Evolutionary conservation across 2,888 invertebrate species (phyloP), one percentile per base, ranked within the genome.

Genomic region (Chrysotoxum bicinctum): DNA sequence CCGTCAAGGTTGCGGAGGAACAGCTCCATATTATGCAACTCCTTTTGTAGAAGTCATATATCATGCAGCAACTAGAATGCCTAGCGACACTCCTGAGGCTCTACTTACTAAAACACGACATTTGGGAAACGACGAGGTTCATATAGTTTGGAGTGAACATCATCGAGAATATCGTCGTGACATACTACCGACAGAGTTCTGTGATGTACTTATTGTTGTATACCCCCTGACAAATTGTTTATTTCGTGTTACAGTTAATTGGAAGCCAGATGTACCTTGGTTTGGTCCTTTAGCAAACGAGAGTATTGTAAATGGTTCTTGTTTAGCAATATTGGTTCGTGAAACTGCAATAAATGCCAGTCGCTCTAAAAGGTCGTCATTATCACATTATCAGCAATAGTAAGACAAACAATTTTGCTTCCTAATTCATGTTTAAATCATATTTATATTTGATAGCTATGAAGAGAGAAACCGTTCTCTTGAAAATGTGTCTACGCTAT

Each of bases 61-160:
- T 93, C 99, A 99, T 92, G 99, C 99, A 62, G 97, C 99, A 72
- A 99, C 99, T 3, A 94, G 98, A 88, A 98, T 99, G 97, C 98
- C 98, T 9, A 96, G 97, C 0, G 96, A 96, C 89, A 95, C 95
- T 60, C 95, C 97, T 1, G 98, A 98, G 92, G 96, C 96, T 78
- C 95, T 98, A 88, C 93, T 97, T 68, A 96, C 96, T 91, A 98
- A 98, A 96, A 97, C 98, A 14, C 95, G 98, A 5, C 99, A 99
- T 93, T 93, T 99, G 87, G 99, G 99, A 58, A 99, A 99, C 92
- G 99, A 99, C 92, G 99, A 99, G 92, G 97, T 99, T 78, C 99
- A 99, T 91, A 98, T 99, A 87, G 98, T 99, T 35, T 99, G 99
- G 99, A 98, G 98, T 66, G 99, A 99, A 91, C 98, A 99, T 92